Percentiles rank a stretch among this genome's conserved stretches.
These are phyloP conservation scores for Phalacrocorax aristotelis DNA, from an alignment of 2,113 vertebrate genomes.

Conservation along the genomic window DNA sequence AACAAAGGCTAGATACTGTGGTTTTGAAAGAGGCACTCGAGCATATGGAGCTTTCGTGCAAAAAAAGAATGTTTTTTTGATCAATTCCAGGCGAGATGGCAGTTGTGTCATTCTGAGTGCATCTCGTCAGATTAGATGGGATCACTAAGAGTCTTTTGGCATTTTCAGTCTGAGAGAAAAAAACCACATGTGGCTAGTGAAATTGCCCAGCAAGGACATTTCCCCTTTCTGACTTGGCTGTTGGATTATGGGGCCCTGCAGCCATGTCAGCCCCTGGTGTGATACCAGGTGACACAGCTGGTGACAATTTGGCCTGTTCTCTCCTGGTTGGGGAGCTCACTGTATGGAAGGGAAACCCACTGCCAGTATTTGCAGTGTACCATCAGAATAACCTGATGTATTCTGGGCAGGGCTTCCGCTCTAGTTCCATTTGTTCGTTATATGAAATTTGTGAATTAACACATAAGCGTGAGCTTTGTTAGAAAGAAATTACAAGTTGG, in stretches of 20 bases:
- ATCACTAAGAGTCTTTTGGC: conserved; percentile 30
- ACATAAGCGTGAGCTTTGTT: neutral
- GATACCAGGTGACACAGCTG: neutral
- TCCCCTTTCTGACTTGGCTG: neutral
- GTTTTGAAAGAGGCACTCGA: conserved; percentile 51
- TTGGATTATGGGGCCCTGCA: neutral
- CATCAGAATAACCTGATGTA: neutral
- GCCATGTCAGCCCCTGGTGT: neutral
- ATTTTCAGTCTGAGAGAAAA: conserved; percentile 28
- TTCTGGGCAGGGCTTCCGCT: neutral
- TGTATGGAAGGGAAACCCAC: neutral
- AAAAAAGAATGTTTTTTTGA: conserved; percentile 49
- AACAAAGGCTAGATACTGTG: conserved; percentile 59
- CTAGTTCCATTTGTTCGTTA: neutral
- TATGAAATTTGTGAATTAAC: conserved; percentile 7
- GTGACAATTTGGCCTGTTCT: neutral
- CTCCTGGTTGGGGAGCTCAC: neutral
- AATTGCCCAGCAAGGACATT: neutral
- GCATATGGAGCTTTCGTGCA: conserved; percentile 66
- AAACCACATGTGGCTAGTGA: conserved; percentile 12
- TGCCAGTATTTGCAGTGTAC: neutral
- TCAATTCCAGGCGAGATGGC: conserved; percentile 59
- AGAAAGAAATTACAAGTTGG: neutral
- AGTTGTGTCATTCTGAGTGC: conserved; percentile 55
- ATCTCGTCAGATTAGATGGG: conserved; percentile 41